Conservation (phyloP, 1,140 invertebrate genomes). For the Drosophila dunni region DNA sequence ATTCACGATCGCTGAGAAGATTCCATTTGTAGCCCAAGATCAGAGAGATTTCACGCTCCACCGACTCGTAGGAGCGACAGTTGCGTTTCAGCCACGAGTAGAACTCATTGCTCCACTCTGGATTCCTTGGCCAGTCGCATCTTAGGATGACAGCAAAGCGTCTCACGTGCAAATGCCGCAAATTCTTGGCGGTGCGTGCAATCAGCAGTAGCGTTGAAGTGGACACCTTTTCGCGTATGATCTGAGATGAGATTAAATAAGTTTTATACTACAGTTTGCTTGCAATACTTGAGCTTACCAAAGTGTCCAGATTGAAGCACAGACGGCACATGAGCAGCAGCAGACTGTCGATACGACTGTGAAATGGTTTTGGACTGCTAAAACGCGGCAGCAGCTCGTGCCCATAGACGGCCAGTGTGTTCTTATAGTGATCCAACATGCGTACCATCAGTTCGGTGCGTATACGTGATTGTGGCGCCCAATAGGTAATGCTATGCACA, state of each 20-base stretch:
- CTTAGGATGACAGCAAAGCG: constrained; percentile 90
- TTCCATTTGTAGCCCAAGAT: constrained; percentile 89
- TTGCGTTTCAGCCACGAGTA: constrained; percentile 88
- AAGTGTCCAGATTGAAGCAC: constrained; percentile 88
- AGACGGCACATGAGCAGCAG: constrained; percentile 87
- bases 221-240: constrained; percentile 92
- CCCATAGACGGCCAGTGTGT: constrained; percentile 86
- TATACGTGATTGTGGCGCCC: constrained; percentile 87
- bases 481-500: constrained; percentile 88
- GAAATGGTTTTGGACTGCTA: constrained; percentile 87
- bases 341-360: constrained; percentile 88
- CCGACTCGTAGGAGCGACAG: constrained; percentile 88
- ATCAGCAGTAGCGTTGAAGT: constrained; percentile 92
- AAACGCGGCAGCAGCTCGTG: constrained; percentile 88
- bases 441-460: constrained; percentile 85
- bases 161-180: constrained; percentile 89
- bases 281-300: constrained; percentile 85
- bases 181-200: constrained; percentile 87
- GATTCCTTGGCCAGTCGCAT: constrained; percentile 89
- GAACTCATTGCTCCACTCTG: constrained; percentile 89
- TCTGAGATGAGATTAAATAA: constrained; percentile 83
- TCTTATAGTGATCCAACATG: constrained; percentile 87
- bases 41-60: constrained; percentile 89
- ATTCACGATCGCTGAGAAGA: constrained; percentile 91
- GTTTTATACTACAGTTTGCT: background rate